These are phyloP conservation scores for Platycheirus albimanus DNA, from an alignment of 2,888 invertebrate species.

Conservation along the genomic window DNA sequence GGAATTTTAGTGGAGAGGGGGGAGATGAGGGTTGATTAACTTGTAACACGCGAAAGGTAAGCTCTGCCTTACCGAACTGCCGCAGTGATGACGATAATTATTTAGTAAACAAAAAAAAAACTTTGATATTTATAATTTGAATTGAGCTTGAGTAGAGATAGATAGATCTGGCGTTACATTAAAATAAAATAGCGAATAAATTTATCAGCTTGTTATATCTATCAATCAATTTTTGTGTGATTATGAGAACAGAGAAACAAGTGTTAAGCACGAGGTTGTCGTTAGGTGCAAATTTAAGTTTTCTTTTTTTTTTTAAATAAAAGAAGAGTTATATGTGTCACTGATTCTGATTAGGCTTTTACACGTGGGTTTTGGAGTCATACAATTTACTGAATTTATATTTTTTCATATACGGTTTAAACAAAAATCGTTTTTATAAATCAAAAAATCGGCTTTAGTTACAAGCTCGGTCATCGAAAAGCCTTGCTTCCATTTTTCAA, in stretches of 20 bases:
- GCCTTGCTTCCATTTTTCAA: too few species aligned
- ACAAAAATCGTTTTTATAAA: too few species aligned
- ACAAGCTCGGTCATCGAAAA: too few species aligned
- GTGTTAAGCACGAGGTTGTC: background rate
- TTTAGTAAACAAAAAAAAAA: conserved; percentile 21
- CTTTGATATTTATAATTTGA: conserved; percentile 11
- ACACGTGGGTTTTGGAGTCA: too few species aligned
- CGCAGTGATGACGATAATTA: conserved; percentile 15
- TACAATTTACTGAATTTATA: too few species aligned
- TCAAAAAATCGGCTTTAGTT: too few species aligned
- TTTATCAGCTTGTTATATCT: conserved; percentile 43
- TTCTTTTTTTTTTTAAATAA: too few species aligned
- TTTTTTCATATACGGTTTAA: too few species aligned
- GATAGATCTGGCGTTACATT: conserved; percentile 6
- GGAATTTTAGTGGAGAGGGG: background rate
- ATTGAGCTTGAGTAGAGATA: conserved; percentile 6
- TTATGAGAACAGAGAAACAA: background rate
- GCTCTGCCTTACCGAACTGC: background rate
- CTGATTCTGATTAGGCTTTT: too few species aligned
- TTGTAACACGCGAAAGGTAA: conserved; percentile 59
- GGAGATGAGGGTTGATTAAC: conserved; percentile 35
- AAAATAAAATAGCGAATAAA: conserved; percentile 17
- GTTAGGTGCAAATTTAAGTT: background rate
- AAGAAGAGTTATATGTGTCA: too few species aligned
- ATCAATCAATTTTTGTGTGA: conserved; percentile 30